phyloP scores from a whole-genome alignment of 1,140 invertebrate species.

The Drosophila sturtevanti region DNA sequence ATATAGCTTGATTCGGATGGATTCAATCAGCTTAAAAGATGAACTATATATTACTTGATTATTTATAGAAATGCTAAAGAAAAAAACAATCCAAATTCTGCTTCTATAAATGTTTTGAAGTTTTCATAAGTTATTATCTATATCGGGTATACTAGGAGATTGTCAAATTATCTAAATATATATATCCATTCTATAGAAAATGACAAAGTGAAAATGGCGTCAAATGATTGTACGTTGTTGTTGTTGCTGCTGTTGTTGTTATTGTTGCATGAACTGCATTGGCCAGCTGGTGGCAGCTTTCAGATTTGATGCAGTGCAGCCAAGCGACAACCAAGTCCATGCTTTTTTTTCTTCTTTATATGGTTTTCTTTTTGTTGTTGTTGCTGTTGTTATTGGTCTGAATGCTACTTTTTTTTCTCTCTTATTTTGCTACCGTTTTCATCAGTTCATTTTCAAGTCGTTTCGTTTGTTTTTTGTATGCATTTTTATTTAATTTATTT shows the following conservation, averaged over 20 bases:
- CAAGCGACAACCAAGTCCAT: slow-evolving; percentile 42
- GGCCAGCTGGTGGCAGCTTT: slow-evolving; percentile 36
- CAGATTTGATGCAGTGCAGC: slow-evolving; percentile 63
- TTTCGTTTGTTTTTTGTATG: slow-evolving; percentile 31
- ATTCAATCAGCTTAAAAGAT: no score
- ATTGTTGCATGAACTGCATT: slow-evolving; percentile 34
- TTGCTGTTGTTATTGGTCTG: background rate
- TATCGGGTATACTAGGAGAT: no score
- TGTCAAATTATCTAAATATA: no score
- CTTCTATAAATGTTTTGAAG: slow-evolving; percentile 54
- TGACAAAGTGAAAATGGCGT: slow-evolving; percentile 54
- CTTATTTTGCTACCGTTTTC: slow-evolving; percentile 2
- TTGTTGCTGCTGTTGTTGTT: no score
- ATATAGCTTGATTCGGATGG: no score
- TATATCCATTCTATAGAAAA: slow-evolving; percentile 8
- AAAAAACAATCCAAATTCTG: slow-evolving; percentile 16
- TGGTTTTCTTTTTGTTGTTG: no score
- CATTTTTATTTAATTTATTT: slow-evolving; percentile 9
- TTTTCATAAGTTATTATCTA: no score
- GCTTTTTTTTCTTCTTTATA: background rate
- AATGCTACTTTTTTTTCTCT: background rate
- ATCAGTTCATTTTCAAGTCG: slow-evolving; percentile 45
- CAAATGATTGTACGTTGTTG: slow-evolving; percentile 30
- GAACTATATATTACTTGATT: no score
- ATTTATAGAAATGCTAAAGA: no score